These are phyloP conservation scores for Linyphia triangularis DNA, from an alignment of 2,888 invertebrate genomes.

Conservation along the genomic window DNA sequence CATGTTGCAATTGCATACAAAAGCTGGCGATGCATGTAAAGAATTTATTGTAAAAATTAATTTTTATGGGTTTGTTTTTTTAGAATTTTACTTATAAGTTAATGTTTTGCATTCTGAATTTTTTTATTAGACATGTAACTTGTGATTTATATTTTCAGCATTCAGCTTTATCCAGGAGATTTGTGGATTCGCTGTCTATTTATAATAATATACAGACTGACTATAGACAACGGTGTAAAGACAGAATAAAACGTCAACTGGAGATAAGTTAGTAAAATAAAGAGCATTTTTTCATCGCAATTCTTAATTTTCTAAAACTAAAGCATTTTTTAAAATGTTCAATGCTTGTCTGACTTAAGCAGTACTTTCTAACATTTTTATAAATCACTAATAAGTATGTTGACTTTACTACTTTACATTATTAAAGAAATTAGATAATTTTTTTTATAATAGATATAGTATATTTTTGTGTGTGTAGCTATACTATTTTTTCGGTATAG, in stretches of 20 bases:
- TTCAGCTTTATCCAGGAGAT: constrained; percentile 98
- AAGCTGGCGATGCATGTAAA: no score
- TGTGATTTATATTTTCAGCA: constrained; percentile 84
- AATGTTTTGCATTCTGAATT: background rate
- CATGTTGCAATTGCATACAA: no score
- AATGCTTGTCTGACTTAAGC: background rate
- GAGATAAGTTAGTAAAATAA: constrained; percentile 95
- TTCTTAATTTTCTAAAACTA: background rate
- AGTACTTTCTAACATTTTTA: no score
- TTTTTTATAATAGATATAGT: no score
- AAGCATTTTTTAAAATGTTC: background rate
- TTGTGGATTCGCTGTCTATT: constrained; percentile 99
- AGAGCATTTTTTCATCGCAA: no score
- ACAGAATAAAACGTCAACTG: constrained; percentile 98
- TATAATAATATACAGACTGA: constrained; percentile 99
- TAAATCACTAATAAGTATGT: no score
- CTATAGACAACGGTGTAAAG: constrained; percentile 99
- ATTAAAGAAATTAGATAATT: no score
- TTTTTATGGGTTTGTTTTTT: background rate
- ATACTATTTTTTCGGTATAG: no score
- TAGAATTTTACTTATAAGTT: background rate
- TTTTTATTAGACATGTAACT: no score
- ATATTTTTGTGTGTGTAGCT: no score
- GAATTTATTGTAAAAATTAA: background rate
- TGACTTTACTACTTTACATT: no score